Percentiles rank a stretch among this genome's conserved stretches.
These are phyloP conservation scores for Sepiola atlantica DNA, from an alignment of 2,888 invertebrate genomes.

Conservation along the genomic window DNA sequence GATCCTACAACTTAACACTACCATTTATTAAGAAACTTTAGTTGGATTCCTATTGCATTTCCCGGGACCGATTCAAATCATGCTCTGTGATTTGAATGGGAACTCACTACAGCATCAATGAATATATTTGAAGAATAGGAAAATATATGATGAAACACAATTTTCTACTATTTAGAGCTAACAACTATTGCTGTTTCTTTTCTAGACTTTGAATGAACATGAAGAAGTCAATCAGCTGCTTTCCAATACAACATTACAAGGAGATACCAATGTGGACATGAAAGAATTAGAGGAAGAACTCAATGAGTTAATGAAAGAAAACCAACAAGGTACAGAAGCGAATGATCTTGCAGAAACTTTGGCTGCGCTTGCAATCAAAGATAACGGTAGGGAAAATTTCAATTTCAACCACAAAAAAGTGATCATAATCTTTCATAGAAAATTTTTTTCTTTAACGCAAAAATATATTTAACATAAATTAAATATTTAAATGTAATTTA, in stretches of 20 bases:
- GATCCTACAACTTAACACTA: no score
- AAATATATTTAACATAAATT: no score
- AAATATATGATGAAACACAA: neutral
- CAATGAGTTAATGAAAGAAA: slow-evolving; percentile 36
- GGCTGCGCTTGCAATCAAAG: neutral
- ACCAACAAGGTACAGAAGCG: neutral
- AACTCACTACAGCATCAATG: neutral
- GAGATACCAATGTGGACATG: slow-evolving; percentile 12
- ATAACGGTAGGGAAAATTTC: neutral
- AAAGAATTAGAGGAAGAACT: slow-evolving; percentile 38
- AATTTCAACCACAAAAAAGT: neutral
- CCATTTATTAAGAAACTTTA: no score
- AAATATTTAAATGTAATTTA: no score
- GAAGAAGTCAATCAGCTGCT: slow-evolving; percentile 41
- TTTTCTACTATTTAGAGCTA: neutral
- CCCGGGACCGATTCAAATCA: no score
- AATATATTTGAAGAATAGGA: neutral
- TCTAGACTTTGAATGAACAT: slow-evolving; percentile 36
- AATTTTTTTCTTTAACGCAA: no score
- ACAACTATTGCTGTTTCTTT: neutral
- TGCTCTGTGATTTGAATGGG: no score
- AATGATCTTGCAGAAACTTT: neutral
- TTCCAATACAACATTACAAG: neutral
- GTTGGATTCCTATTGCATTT: no score
- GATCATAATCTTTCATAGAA: neutral